Percentiles rank a stretch among this genome's conserved stretches.
These are phyloP conservation scores for Oncorhynchus kisutch DNA, from an alignment of 2,113 vertebrate species.

Conservation along the genomic window DNA sequence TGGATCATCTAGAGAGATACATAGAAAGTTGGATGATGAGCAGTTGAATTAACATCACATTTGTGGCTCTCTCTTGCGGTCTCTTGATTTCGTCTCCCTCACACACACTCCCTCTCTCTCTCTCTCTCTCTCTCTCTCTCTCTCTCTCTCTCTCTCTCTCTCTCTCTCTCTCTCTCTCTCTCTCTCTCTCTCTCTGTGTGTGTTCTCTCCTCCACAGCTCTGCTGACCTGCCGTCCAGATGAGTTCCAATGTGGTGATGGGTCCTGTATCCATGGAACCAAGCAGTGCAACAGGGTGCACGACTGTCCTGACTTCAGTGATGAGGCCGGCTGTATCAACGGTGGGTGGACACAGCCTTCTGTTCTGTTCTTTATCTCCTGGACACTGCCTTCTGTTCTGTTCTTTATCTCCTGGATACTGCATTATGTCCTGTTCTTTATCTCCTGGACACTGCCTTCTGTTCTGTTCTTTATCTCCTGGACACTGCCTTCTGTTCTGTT, in stretches of 20 bases:
- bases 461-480: too few species aligned
- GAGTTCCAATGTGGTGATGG: constrained; percentile 94
- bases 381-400: too few species aligned
- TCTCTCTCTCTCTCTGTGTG: not conserved
- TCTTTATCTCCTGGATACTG: too few species aligned
- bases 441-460: too few species aligned
- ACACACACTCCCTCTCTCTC: too few species aligned
- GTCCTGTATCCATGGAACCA: constrained; percentile 86
- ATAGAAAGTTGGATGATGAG: not conserved
- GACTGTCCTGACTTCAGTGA: constrained; percentile 92
- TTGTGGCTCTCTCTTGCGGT: not conserved
- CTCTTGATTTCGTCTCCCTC: too few species aligned
- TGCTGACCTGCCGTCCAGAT: constrained; percentile 87
- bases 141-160: not conserved
- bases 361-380: too few species aligned
- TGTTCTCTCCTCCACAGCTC: constrained; percentile 65
- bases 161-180: too few species aligned
- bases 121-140: not conserved
- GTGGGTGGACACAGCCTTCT: constrained; percentile 62
- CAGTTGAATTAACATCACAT: not conserved
- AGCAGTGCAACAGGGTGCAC: constrained; percentile 87
- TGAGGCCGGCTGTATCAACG: constrained; percentile 86
- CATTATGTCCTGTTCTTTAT: too few species aligned
- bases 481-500: too few species aligned
- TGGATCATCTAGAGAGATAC: not conserved